Base-by-base conservation (phyloP, 2,888 invertebrate genomes). In the Lymantria monacha region DNA sequence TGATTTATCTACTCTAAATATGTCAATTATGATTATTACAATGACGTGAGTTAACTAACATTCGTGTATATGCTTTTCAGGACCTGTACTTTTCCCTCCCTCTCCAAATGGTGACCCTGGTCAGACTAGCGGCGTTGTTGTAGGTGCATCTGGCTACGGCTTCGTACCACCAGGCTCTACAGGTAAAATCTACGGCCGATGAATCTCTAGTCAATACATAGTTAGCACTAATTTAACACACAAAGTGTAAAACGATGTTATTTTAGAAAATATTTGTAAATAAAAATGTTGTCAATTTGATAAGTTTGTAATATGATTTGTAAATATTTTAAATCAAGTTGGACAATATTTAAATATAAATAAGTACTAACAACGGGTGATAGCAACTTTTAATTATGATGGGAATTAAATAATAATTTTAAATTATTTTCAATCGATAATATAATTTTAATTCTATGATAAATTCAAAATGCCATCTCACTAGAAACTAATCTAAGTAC, bases 141-240 rank as follows among this genome's bases (percentile, higher is more conserved):
- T 95, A 31, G 96, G 97, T 53, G 96, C 96, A 53, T 96, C 96
- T 45, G 96, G 96, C 63, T 97, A 93, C 79, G 97, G 97, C 65
- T 97, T 97, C 83, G 96, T 96, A 56, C 96, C 96, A 58, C 96
- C 96, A 71, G 92, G 93, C 85, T 83, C 92, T 63, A 91, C 90
- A 93, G 93, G 94, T 94, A 93, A 93, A 76, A 48, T 67, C 60
- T 85, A 83, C 74, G 83, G 88, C 72, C 83, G 83, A 77, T 87
- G 83, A 75, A 75, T 68, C 72, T 62, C 44, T 47, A 43, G 22
- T 80, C 79, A 76, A 74, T 55, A 53, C 55, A 76, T 87, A 88
- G 83, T 74, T 87, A 83, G 83, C 53, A 83, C 82, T 85, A 84
- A 82, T 79, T 59, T 52, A 53, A 40, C 40, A 13, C 46, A 65